Conservation (phyloP, 2,888 invertebrate genomes). For the Stenchaetothrips biformis region DNA sequence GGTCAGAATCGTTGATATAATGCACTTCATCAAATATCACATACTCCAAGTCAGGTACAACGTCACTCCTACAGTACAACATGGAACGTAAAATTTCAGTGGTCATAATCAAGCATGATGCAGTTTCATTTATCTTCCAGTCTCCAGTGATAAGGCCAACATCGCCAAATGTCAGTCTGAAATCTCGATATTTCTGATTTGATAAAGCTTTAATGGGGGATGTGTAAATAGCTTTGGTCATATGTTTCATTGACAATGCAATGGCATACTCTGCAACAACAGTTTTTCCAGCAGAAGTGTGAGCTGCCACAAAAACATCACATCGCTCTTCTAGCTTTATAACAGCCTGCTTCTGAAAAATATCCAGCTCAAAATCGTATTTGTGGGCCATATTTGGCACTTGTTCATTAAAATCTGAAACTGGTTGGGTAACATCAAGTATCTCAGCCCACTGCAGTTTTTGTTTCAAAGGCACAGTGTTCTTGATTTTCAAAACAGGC, state of each 20-base stretch:
- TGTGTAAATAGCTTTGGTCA: constrained; percentile 92
- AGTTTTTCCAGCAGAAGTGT: constrained; percentile 98
- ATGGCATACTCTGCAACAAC: constrained; percentile 99
- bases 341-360: constrained; percentile 96
- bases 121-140: constrained; percentile 97
- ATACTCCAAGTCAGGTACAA: constrained; percentile 93
- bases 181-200: constrained; percentile 98
- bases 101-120: constrained; percentile 98
- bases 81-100: constrained; percentile 87
- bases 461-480: constrained; percentile 44
- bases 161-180: constrained; percentile 83
- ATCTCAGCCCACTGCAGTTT: constrained; percentile 83
- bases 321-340: constrained; percentile 87
- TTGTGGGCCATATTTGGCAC: constrained; percentile 79
- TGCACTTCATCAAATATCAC: constrained; percentile 99
- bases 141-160: constrained; percentile 98
- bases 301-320: constrained; percentile 97
- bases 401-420: constrained; percentile 71
- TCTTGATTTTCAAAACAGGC: constrained; percentile 65
- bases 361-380: constrained; percentile 89
- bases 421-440: constrained; percentile 74
- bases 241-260: constrained; percentile 86
- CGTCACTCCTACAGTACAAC: constrained; percentile 73
- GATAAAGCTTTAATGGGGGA: constrained; percentile 99
- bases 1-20: constrained; percentile 93